Base-by-base conservation (phyloP, 2,888 invertebrate genomes). In the Eulithis testata region DNA sequence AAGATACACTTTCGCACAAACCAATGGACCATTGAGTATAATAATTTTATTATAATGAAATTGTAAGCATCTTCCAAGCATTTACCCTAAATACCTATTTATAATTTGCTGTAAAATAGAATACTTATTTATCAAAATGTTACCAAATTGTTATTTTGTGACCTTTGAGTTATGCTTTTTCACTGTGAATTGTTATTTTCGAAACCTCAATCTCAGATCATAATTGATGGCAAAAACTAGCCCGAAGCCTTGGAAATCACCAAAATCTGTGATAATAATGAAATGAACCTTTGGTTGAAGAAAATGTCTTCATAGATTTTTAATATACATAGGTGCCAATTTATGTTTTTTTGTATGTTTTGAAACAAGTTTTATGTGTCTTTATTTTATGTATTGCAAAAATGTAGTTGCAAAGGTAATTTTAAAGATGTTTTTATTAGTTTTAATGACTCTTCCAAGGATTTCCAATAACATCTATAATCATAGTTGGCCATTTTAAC, bases 401-500 rank as follows among this genome's bases (percentile, higher is more conserved):
- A 51, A 60, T 66, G 62, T 81, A 80, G 79, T 83, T 83, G 78
- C 77, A 70, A 80, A 78, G 73, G 76, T 78, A 73, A 77, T 85
- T 84, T 87, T 83, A 82, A 73, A 67, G 63, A 63, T 65, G 68
- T 85, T 85, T 84, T 84, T 77, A 71, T 72, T 72, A 81, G 77
- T 78, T 78, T 76, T 82, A 75, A 76, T 76, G 78, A 73, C 79
- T 80, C 79, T 84, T 82, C 82, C 84, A 84, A 84, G 80, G 83
- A 84, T 86, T 86, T 87, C 83, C 82, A 83, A 77, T 81, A 82
- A 83, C 78, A 77, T 84, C 83, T 85, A 80, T 83, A 83, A 80
- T 85, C 85, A 82, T 86, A 86, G 86, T 90, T 89, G 93, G 93
- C 92, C 93, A 92, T 93, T 92, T 89, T 93, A 93, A 93, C 93